Evolutionary conservation across 2,888 invertebrate species (phyloP).

Genomic region (Keiferia lycopersicella): DNA sequence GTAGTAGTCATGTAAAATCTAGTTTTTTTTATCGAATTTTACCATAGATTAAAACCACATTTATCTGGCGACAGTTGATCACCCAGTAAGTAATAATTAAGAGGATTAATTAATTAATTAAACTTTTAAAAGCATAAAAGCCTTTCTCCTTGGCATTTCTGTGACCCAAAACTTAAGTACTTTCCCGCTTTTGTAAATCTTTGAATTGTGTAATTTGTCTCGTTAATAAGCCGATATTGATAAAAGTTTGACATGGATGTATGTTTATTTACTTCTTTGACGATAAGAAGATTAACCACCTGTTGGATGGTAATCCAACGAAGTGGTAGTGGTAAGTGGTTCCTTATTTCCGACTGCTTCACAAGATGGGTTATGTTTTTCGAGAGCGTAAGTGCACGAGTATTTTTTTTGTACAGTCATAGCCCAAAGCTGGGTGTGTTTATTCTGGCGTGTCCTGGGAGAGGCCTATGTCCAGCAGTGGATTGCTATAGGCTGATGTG

Average conservation of each 20-base stretch:
- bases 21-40: too few species aligned
- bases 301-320: background rate
- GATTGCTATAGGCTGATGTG: too few species aligned
- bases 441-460: too few species aligned
- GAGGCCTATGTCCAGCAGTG: too few species aligned
- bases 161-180: constrained; percentile 14
- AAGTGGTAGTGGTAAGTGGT: background rate
- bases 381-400: too few species aligned
- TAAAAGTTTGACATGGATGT: constrained; percentile 14
- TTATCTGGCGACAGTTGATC: constrained; percentile 16
- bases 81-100: constrained; percentile 22
- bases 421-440: too few species aligned
- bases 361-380: background rate
- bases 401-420: too few species aligned
- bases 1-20: too few species aligned
- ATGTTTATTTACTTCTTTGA: constrained; percentile 10
- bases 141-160: constrained; percentile 13
- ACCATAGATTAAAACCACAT: constrained; percentile 18
- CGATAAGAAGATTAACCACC: constrained; percentile 11
- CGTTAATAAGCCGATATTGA: constrained; percentile 13
- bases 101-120: constrained; percentile 23
- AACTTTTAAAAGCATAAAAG: constrained; percentile 17
- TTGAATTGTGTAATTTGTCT: constrained; percentile 18
- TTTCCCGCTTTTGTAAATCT: constrained; percentile 12
- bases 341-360: background rate